Percentiles rank a stretch among this genome's conserved stretches.
Conservation (phyloP, 1,140 invertebrate species). For the Holcopasites calliopsidis region DNA sequence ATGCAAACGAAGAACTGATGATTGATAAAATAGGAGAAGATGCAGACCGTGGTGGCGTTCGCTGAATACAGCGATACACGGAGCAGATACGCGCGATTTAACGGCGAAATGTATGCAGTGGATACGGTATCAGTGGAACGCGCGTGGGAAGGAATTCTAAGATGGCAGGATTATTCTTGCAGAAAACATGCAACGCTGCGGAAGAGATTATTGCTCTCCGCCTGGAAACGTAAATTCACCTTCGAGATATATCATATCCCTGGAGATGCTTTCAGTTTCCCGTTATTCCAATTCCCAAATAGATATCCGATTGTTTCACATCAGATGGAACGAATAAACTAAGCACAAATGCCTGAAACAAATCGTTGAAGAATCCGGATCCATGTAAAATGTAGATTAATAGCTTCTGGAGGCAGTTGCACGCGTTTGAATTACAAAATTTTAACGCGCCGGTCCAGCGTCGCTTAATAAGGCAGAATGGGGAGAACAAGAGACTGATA, state of each 20-base stretch:
- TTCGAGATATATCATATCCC: conserved; percentile 21
- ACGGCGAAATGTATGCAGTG: background rate
- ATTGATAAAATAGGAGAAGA: background rate
- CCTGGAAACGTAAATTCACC: conserved; percentile 32
- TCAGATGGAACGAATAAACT: background rate
- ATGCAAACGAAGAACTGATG: background rate
- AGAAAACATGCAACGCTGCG: conserved; percentile 3
- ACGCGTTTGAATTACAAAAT: conserved; percentile 33
- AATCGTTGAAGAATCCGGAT: background rate
- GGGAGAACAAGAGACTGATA: conserved; percentile 14
- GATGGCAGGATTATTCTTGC: conserved; percentile 36
- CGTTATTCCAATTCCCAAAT: background rate
- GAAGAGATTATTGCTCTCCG: conserved; percentile 29
- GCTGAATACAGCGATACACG: background rate
- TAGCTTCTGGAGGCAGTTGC: background rate
- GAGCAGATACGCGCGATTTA: background rate
- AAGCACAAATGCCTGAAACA: too few species aligned
- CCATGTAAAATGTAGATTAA: conserved; percentile 8
- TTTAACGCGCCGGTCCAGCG: background rate
- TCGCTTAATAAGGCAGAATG: background rate
- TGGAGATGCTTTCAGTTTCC: background rate
- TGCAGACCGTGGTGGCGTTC: background rate
- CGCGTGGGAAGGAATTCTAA: conserved; percentile 6
- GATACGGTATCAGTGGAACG: background rate
- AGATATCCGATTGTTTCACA: conserved; percentile 6